Evolutionary conservation across 2,113 vertebrate genomes (phyloP).

Genomic region (Mirounga angustirostris): DNA sequence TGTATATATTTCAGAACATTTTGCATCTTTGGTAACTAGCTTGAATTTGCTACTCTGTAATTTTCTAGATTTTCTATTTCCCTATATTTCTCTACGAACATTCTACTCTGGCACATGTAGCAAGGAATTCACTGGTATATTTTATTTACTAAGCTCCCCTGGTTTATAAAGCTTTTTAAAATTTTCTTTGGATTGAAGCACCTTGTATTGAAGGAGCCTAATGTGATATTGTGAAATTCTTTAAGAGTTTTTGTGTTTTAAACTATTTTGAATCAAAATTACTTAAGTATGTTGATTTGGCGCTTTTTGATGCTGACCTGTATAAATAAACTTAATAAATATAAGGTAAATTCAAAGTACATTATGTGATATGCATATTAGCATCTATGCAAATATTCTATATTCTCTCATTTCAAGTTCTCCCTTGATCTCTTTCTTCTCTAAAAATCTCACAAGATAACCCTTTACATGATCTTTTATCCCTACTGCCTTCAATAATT

Average conservation of each 20-base stretch:
- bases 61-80: conserved; percentile 74
- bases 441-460: conserved; percentile 50
- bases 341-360: conserved; percentile 52
- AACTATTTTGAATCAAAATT: conserved; percentile 63
- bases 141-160: conserved; percentile 61
- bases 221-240: conserved; percentile 58
- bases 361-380: conserved; percentile 10
- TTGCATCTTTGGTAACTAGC: conserved; percentile 50
- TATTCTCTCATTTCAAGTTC: conserved; percentile 55
- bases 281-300: conserved; percentile 45
- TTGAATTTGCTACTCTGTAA: conserved; percentile 65
- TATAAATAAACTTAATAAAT: conserved; percentile 44
- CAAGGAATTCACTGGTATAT: conserved; percentile 59
- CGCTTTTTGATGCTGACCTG: conserved; percentile 45
- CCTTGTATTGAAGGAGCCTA: conserved; percentile 48
- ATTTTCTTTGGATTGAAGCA: conserved; percentile 58
- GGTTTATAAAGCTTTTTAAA: conserved; percentile 60
- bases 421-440: conserved; percentile 27
- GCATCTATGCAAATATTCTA: neutral
- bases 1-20: conserved; percentile 62
- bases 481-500: conserved; percentile 35
- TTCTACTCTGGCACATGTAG: neutral
- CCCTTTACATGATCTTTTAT: conserved; percentile 48
- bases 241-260: conserved; percentile 65
- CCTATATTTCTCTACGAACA: conserved; percentile 50